phyloP scores from a whole-genome alignment of 2,797 vertebrate species.

The Ceyx erithaca region DNA sequence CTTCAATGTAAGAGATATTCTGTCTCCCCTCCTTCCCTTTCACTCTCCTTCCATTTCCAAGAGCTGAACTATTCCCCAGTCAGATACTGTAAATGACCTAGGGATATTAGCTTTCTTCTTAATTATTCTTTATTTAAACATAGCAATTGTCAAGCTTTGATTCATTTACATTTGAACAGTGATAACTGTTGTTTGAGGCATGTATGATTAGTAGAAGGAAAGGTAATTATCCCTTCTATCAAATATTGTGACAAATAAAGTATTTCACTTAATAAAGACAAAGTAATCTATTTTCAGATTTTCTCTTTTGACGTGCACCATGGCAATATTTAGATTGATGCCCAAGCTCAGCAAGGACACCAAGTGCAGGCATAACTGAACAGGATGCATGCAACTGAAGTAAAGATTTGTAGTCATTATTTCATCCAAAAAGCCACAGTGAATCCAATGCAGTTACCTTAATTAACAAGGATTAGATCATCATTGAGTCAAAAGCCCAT shows the following conservation, averaged over 20 bases:
- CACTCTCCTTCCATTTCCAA: slow-evolving; percentile 21
- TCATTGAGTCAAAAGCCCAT: slow-evolving; percentile 60
- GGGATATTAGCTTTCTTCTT: slow-evolving; percentile 24
- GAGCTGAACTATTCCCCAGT: slow-evolving; percentile 22
- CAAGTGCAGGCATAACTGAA: slow-evolving; percentile 13
- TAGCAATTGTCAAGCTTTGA: slow-evolving; percentile 3
- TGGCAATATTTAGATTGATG: not conserved
- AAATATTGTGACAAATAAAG: slow-evolving; percentile 52
- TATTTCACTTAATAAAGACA: slow-evolving; percentile 45
- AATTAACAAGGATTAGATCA: slow-evolving; percentile 76
- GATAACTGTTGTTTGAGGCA: slow-evolving; percentile 50
- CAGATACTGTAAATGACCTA: slow-evolving; percentile 12
- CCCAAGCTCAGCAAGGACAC: slow-evolving; percentile 19
- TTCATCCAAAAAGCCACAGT: slow-evolving; percentile 51
- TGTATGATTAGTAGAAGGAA: not conserved
- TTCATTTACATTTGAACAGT: slow-evolving; percentile 31
- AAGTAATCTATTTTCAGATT: slow-evolving; percentile 24
- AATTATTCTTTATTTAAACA: slow-evolving; percentile 50
- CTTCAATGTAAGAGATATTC: slow-evolving; percentile 88
- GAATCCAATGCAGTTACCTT: slow-evolving; percentile 69
- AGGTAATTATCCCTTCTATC: slow-evolving; percentile 21
- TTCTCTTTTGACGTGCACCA: slow-evolving; percentile 40
- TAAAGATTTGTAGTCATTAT: slow-evolving; percentile 51
- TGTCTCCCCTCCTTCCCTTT: not conserved
- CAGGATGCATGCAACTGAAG: not conserved